phyloP scores from a whole-genome alignment of 2,888 invertebrate species.

The Ormyrus rosae region DNA sequence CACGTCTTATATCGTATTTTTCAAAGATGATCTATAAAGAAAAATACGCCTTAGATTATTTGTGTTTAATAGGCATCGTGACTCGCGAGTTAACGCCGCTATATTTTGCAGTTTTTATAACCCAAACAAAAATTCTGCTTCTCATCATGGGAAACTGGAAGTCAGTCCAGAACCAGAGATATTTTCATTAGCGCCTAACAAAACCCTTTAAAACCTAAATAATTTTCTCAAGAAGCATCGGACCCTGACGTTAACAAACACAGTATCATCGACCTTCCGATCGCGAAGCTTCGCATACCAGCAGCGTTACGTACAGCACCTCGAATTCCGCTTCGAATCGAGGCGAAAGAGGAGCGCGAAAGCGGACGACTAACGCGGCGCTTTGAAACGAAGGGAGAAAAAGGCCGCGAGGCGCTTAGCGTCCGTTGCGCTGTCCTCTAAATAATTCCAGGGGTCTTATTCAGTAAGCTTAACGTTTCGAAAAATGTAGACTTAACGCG shows the following conservation, averaged over 20 bases:
- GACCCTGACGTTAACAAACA: neutral
- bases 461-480: too few relatives aligned
- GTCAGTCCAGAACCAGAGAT: neutral
- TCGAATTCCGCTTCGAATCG: slow-evolving; percentile 7
- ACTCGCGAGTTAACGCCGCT: too few relatives aligned
- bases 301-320: neutral
- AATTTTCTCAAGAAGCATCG: neutral
- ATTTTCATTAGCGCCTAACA: neutral
- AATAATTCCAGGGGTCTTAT: slow-evolving; percentile 38
- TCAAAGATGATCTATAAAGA: too few relatives aligned
- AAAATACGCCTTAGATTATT: too few relatives aligned
- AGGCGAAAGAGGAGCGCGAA: neutral
- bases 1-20: too few relatives aligned
- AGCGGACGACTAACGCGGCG: neutral
- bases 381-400: slow-evolving; percentile 3
- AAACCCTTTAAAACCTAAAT: neutral
- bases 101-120: too few relatives aligned
- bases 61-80: too few relatives aligned
- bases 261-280: neutral
- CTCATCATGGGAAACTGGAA: neutral
- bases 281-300: neutral
- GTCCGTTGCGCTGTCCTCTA: slow-evolving; percentile 26
- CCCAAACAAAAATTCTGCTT: neutral
- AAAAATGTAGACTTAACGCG: too few relatives aligned
- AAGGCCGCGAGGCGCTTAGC: neutral